Evolutionary conservation across 64 coral and sea anemone genomes (phyloP).

Genomic region (Exaiptasia diaphana): DNA sequence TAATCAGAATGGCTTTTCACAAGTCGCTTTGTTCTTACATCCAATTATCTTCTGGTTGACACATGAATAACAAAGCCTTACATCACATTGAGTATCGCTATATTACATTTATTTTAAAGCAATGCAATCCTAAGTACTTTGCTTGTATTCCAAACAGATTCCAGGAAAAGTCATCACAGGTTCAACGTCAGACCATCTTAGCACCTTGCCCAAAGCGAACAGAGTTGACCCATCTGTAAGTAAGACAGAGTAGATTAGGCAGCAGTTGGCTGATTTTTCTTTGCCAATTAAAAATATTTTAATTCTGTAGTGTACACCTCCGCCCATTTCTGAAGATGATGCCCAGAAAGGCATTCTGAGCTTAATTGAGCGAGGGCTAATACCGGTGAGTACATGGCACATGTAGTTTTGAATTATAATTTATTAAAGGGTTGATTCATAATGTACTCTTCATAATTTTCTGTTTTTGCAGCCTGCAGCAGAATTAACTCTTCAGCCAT

Average conservation of each 20-base stretch:
- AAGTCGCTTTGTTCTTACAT: no score
- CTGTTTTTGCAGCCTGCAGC: conserved; percentile 77
- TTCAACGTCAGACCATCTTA: conserved; percentile 67
- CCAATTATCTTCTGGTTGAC: no score
- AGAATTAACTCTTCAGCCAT: conserved; percentile 77
- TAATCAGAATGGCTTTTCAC: no score
- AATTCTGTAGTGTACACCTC: conserved; percentile 72
- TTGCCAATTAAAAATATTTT: neutral
- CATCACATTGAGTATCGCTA: no score
- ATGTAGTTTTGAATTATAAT: neutral
- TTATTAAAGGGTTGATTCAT: neutral
- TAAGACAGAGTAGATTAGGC: neutral
- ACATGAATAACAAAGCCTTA: no score
- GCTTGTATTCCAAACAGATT: no score
- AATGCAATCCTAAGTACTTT: no score
- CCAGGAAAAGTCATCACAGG: conserved; percentile 74
- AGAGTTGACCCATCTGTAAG: conserved; percentile 87
- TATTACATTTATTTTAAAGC: no score
- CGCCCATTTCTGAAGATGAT: conserved; percentile 84
- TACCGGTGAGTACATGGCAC: conserved; percentile 69
- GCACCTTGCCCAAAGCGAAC: conserved; percentile 78
- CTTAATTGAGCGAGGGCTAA: conserved; percentile 89
- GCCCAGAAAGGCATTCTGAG: conserved; percentile 93
- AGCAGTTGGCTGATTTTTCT: no score
- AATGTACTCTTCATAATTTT: neutral